Evolutionary conservation across 2,888 invertebrate species (phyloP).

Genomic region (Phortica magna): DNA sequence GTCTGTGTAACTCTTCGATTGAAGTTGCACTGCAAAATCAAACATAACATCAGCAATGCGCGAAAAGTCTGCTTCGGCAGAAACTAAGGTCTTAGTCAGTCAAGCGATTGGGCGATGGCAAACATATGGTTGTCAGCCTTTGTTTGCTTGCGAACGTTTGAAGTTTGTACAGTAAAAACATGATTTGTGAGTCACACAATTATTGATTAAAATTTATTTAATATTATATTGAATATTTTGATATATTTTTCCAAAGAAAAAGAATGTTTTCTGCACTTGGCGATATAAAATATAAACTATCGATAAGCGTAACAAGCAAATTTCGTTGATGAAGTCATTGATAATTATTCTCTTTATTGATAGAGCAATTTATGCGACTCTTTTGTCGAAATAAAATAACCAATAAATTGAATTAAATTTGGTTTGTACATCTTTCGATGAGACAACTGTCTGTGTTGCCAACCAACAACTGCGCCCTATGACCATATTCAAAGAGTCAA

Average conservation of each 20-base stretch:
- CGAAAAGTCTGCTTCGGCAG: neutral
- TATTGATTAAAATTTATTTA: no score
- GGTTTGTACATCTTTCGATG: neutral
- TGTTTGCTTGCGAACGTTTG: constrained; percentile 8
- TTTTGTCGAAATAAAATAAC: no score
- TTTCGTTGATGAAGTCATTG: neutral
- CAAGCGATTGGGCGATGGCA: constrained; percentile 13
- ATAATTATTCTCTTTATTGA: neutral
- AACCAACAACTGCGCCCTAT: neutral
- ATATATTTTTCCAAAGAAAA: no score
- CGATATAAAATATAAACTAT: no score
- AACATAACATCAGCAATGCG: neutral
- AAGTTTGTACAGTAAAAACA: neutral
- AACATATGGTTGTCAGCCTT: constrained; percentile 5
- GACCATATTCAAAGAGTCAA: neutral
- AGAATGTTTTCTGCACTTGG: no score
- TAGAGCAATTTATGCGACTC: no score
- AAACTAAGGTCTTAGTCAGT: constrained; percentile 20
- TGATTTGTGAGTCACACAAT: neutral
- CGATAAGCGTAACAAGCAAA: no score
- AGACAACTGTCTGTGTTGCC: neutral
- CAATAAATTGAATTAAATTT: no score
- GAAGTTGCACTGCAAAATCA: neutral
- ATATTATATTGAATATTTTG: no score
- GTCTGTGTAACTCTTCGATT: neutral